phyloP scores from a whole-genome alignment of 1,140 invertebrate genomes.

The Camponotus vicinus region DNA sequence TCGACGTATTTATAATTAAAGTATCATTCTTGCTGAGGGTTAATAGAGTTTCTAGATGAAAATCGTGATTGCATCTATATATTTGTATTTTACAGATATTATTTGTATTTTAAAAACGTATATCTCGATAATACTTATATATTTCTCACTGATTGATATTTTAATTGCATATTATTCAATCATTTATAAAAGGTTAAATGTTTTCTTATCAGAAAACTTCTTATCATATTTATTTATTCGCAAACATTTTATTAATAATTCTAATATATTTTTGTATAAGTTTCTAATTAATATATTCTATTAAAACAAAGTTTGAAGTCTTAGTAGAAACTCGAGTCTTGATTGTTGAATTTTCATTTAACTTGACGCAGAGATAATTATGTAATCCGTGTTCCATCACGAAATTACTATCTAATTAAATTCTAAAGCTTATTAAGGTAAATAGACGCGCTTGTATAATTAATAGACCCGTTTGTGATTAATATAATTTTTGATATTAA shows the following conservation, averaged over 20 bases:
- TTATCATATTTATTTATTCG: not conserved
- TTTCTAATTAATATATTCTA: not conserved
- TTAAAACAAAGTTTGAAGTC: not conserved
- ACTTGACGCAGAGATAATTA: not conserved
- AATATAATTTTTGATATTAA: not conserved
- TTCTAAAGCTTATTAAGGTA: not conserved
- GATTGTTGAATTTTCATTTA: not conserved
- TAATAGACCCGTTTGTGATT: not conserved
- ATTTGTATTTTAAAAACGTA: not conserved
- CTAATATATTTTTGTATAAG: not conserved
- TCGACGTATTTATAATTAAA: conserved; percentile 46
- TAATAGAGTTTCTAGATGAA: conserved; percentile 8
- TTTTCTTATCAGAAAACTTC: not conserved
- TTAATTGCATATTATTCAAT: not conserved
- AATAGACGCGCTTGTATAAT: not conserved
- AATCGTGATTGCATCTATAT: not conserved
- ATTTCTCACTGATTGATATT: not conserved
- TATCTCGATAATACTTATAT: not conserved
- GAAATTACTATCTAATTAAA: not conserved
- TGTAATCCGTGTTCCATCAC: not conserved
- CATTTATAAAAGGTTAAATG: not conserved
- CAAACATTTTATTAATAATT: not conserved
- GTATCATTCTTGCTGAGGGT: conserved; percentile 24
- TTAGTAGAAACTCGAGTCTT: not conserved
- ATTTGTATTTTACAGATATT: not conserved